Base-by-base conservation (phyloP, 1,140 invertebrate species). In the Drosophila biarmipes region DNA sequence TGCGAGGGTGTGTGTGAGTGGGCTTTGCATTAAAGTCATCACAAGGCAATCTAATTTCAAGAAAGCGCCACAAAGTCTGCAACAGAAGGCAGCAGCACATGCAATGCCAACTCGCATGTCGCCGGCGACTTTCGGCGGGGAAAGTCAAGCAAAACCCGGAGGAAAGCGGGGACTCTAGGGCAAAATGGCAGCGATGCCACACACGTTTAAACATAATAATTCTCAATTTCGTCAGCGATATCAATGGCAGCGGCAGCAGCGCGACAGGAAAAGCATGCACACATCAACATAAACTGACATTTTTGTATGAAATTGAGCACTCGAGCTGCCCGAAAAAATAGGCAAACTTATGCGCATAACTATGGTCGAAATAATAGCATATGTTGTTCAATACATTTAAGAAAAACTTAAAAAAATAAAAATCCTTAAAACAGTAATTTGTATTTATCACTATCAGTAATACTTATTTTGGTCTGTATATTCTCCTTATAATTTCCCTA, bases 131-230 rank as follows among this genome's bases (percentile, higher is more conserved):
- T 52, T 63, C 24, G 4, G 15, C 15, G 6, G 34, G 14, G 21
- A 48, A 29, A 21, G n/a, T 12, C 11, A 2, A 34, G 51, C 42
- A 52, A 58, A 55, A n/a, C 6, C 27, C 61, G 49, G 61, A 63
- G 29, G 63, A 48, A 34, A 1, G 24, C 24, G 58, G 15, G 54
- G n/a, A 68, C 51, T 37, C 62, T 38, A 64, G 68, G 54, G 62
- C 61, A 55, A 66, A 69, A 85, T 68, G 76, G 76, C 75, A 56
- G 31, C 55, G 64, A 74, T 74, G 59, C 72, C 74, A 76, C 82
- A 86, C 78, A 86, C 84, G 79, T 84, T 87, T 87, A 87, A 89
- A 87, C 82, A 89, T 89, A 87, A 89, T 87, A 87, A 87, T 87
- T 87, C 82, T 87, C 79, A 87, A 87, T 87, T 87, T 89, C 84